Percentiles rank a stretch among this genome's conserved stretches.
Evolutionary conservation across 2,113 vertebrate genomes (phyloP).

Genomic region (Nesoenas mayeri): DNA sequence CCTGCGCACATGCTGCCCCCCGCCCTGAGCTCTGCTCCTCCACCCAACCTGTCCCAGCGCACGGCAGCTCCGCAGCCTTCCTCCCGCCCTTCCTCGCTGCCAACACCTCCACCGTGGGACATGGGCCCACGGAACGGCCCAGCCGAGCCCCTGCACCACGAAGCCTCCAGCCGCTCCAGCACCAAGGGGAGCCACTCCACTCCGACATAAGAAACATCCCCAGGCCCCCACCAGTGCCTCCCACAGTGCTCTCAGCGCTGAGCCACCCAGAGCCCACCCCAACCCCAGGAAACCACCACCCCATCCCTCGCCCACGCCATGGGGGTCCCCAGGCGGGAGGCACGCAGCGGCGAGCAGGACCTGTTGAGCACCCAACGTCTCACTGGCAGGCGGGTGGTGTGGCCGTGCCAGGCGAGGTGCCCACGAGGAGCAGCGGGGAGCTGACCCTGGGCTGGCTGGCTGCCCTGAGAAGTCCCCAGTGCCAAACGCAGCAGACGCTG

Average conservation of each 20-base stretch:
- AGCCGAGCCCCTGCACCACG: accelerated
- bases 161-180: background rate
- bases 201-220: too few species aligned
- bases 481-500: background rate
- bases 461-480: background rate
- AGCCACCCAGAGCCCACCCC: background rate
- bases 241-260: too few species aligned
- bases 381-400: background rate
- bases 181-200: background rate
- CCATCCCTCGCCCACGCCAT: accelerated
- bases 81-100: background rate
- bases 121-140: background rate
- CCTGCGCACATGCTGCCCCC: background rate
- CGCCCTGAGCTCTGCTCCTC: background rate
- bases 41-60: background rate
- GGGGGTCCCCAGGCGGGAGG: background rate
- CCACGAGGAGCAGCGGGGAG: accelerated
- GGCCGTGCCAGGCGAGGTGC: accelerated
- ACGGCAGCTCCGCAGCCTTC: background rate
- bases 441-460: background rate
- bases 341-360: accelerated
- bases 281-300: background rate
- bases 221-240: too few species aligned
- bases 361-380: background rate
- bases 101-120: accelerated